Conservation (phyloP, 2,797 vertebrate species). For the Thunnus albacares region DNA sequence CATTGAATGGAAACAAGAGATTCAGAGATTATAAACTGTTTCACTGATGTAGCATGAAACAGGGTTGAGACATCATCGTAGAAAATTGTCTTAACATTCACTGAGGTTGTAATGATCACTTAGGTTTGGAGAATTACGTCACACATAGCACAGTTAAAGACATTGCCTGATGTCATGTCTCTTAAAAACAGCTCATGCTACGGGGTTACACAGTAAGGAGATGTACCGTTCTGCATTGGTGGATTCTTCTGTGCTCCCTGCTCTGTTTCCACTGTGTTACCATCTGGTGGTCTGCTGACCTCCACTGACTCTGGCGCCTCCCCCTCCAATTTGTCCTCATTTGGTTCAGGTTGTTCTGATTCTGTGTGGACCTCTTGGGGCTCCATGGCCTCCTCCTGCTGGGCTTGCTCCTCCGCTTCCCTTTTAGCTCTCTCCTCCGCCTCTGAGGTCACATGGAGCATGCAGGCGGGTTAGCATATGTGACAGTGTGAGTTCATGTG, state of each 20-base stretch:
- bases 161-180: neutral
- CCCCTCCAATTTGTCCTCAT: constrained; percentile 71
- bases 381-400: constrained; percentile 85
- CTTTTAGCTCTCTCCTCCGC: constrained; percentile 89
- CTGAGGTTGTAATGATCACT: neutral
- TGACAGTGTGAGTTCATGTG: neutral
- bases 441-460: constrained; percentile 70
- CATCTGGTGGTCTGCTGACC: constrained; percentile 67
- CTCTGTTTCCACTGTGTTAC: constrained; percentile 52
- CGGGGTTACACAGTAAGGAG: constrained; percentile 9
- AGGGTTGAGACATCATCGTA: neutral
- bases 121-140: neutral
- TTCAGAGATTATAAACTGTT: neutral
- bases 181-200: neutral
- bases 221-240: constrained; percentile 88
- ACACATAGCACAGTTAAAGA: neutral
- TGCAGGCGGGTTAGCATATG: constrained; percentile 20
- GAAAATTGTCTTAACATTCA: constrained; percentile 2
- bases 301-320: constrained; percentile 55
- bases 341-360: constrained; percentile 63
- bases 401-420: constrained; percentile 76
- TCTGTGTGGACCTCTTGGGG: constrained; percentile 75
- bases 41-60: neutral
- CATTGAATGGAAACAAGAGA: neutral
- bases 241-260: constrained; percentile 51